Conservation (phyloP, 2,797 vertebrate species). For the Centroberyx gerrardi region DNA sequence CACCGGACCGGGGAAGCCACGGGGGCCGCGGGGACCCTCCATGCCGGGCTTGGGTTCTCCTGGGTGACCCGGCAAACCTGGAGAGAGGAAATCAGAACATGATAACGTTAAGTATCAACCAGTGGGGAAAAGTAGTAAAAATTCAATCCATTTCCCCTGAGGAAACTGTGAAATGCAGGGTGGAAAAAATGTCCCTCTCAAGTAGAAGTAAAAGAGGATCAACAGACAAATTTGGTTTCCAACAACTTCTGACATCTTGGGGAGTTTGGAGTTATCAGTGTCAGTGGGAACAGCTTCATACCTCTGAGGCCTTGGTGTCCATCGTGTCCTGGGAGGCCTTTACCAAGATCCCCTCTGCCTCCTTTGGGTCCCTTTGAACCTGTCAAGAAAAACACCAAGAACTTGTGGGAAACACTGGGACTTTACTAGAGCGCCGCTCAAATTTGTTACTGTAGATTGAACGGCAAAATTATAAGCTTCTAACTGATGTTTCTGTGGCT, state of each 20-base stretch:
- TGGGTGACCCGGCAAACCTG: slow-evolving; percentile 82
- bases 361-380: slow-evolving; percentile 83
- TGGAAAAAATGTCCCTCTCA: too few species aligned
- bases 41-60: slow-evolving; percentile 76
- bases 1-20: slow-evolving; percentile 74
- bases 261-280: neutral
- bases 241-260: too few species aligned
- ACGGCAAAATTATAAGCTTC: too few species aligned
- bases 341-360: slow-evolving; percentile 66
- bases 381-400: slow-evolving; percentile 44
- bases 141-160: too few species aligned
- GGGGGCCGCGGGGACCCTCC: slow-evolving; percentile 76
- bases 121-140: too few species aligned
- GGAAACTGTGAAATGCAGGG: neutral
- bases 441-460: too few species aligned
- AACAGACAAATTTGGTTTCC: too few species aligned
- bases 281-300: slow-evolving; percentile 24
- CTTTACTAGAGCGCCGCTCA: neutral
- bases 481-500: too few species aligned
- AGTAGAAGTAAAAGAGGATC: too few species aligned
- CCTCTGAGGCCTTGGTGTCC: slow-evolving; percentile 81
- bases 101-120: neutral
- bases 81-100: neutral
- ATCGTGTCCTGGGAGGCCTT: slow-evolving; percentile 75
- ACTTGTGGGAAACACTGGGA: neutral